Evolutionary conservation across 2,797 vertebrate species (phyloP).

Genomic region (Acestrorhynchus altus): DNA sequence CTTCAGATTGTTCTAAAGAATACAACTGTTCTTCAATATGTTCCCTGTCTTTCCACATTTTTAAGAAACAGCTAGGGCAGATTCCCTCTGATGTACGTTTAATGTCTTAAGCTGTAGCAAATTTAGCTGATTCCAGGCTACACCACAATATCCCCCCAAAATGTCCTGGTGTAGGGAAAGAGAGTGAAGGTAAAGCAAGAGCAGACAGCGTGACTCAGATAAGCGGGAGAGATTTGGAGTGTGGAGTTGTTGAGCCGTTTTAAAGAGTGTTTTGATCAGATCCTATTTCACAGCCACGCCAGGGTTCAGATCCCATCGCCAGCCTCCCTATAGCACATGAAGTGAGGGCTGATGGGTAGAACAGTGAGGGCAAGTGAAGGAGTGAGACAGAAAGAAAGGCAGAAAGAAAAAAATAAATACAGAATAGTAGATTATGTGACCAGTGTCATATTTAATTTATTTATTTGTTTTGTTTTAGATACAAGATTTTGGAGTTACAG

Average conservation of each 20-base stretch:
- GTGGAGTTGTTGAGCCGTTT: constrained; percentile 55
- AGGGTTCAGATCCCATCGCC: constrained; percentile 54
- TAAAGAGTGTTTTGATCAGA: constrained; percentile 55
- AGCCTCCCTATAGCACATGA: constrained; percentile 37
- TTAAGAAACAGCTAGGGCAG: not conserved
- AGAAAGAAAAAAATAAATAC: not conserved
- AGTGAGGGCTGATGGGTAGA: constrained; percentile 49
- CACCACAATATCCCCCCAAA: constrained; percentile 10
- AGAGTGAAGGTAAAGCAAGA: constrained; percentile 22
- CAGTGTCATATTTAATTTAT: no score
- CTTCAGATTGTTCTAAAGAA: not conserved
- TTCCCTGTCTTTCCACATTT: not conserved
- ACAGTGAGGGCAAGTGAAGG: constrained; percentile 8
- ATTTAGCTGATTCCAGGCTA: not conserved
- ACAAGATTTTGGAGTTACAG: no score
- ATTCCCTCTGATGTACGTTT: not conserved
- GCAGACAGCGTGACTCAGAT: constrained; percentile 34
- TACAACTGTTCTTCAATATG: not conserved
- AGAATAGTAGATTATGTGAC: not conserved
- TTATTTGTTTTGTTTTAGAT: no score
- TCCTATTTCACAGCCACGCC: constrained; percentile 58
- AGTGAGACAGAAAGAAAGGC: not conserved
- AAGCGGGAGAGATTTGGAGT: constrained; percentile 44
- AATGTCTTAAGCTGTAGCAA: constrained; percentile 7
- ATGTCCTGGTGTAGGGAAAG: constrained; percentile 17